Conservation (phyloP, 1,140 invertebrate genomes). For the Chironomus tepperi region DNA sequence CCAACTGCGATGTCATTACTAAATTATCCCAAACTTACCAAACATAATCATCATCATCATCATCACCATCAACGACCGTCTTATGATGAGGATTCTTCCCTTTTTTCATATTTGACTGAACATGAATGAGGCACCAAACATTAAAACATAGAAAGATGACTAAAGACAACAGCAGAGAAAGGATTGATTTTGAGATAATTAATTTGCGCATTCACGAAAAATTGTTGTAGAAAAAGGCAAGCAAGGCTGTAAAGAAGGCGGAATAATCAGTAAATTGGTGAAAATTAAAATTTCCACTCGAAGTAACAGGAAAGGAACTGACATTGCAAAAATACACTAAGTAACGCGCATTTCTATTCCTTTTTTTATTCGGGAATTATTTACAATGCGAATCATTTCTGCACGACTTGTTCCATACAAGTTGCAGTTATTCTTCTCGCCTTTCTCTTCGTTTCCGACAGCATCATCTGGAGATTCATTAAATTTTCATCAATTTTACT, state of each 20-base stretch:
- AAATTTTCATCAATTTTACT: constrained; percentile 22
- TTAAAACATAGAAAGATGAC: no score
- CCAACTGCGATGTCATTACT: no score
- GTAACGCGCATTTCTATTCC: background rate
- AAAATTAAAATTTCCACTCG: constrained; percentile 3
- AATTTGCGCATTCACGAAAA: background rate
- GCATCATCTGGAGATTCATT: constrained; percentile 8
- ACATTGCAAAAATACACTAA: background rate
- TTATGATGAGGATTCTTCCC: no score
- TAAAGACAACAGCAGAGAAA: background rate
- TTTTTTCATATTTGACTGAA: background rate
- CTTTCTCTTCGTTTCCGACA: background rate
- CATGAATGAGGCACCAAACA: background rate
- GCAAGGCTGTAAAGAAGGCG: background rate
- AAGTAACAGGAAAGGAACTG: background rate
- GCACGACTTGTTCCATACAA: background rate
- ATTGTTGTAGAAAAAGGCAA: no score
- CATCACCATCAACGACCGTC: no score
- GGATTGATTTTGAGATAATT: constrained; percentile 1
- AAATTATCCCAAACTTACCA: no score
- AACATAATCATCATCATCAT: no score
- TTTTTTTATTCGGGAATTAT: background rate
- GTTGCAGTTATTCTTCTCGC: background rate
- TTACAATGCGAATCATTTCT: background rate
- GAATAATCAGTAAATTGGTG: constrained; percentile 2